Evolutionary conservation across 2,113 vertebrate genomes (phyloP), one percentile per base, ranked within the genome.

Genomic region (Ictidomys tridecemlineatus): DNA sequence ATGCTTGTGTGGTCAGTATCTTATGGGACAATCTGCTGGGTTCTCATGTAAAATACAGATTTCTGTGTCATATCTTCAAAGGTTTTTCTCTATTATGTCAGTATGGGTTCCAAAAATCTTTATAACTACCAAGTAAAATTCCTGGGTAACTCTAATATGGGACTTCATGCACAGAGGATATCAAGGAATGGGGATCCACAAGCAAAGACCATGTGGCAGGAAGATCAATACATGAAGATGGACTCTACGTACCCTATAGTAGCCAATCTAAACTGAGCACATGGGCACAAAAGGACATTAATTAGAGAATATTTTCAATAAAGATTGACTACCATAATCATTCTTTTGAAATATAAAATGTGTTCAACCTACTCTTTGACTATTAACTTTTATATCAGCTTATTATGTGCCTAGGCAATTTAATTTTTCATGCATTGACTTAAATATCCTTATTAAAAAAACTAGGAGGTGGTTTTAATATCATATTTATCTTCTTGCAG

Each of bases 1-100:
- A 48, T 51, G 26, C 12, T 78, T 67, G 0, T 74, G 9, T 58
- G 48, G 79, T 73, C 10, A 53, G 5, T 63, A 48, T 89, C 39
- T 56, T 78, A 30, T n/a, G 39, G 51, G 91, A 45, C 1, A 70
- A 76, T 90, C n/a, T 74, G 14, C 34, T 82, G 5, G 7, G 2
- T 93, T 95, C 22, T 77, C 67, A 39, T 16, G 77, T 63, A 63
- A 94, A 89, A 65, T 58, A 85, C 8, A 72, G 11, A 85, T 45
- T 84, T 91, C 24, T 84, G 42, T 80, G 45, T 84, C 2, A 5
- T 72, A 48, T 48, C 30, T 70, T 93, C 73, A 92, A 51, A 89
- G 1, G 4, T 92, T 77, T 34, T 83, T 22, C 39, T 63, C 74
- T 84, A 84, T 84, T 53, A 72, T 32, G 2, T 48, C 65, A 32